Percentiles rank a stretch among this genome's conserved stretches.
Evolutionary conservation across 2,797 vertebrate genomes (phyloP).

Genomic region (Ceyx erithaca): DNA sequence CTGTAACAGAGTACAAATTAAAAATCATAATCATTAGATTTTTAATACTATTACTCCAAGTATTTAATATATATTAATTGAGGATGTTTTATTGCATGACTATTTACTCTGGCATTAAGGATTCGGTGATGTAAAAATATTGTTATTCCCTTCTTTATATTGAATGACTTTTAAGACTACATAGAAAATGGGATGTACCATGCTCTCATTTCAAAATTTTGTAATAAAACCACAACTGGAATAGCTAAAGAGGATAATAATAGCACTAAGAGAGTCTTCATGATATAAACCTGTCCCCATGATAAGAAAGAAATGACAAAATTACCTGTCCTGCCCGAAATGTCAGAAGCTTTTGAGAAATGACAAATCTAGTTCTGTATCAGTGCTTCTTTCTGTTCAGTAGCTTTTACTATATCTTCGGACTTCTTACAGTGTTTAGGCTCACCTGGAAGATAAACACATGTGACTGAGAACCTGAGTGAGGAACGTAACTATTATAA

Average conservation of each 20-base stretch:
- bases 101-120: background rate
- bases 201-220: background rate
- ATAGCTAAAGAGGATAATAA: background rate
- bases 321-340: conserved; percentile 74
- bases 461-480: background rate
- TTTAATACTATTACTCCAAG: background rate
- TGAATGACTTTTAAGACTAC: background rate
- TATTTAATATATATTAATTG: background rate
- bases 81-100: background rate
- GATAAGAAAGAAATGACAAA: background rate
- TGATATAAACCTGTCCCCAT: background rate
- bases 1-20: conserved; percentile 72
- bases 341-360: conserved; percentile 58
- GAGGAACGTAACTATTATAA: background rate
- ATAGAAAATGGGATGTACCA: background rate
- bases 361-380: conserved; percentile 64
- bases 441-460: conserved; percentile 73
- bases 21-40: background rate
- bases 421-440: conserved; percentile 68
- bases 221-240: background rate
- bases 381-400: conserved; percentile 66
- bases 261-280: background rate
- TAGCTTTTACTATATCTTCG: conserved; percentile 69
- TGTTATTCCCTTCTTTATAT: background rate
- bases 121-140: background rate